Conservation (phyloP, 1,140 invertebrate species). For the Cephus cinctus region DNA sequence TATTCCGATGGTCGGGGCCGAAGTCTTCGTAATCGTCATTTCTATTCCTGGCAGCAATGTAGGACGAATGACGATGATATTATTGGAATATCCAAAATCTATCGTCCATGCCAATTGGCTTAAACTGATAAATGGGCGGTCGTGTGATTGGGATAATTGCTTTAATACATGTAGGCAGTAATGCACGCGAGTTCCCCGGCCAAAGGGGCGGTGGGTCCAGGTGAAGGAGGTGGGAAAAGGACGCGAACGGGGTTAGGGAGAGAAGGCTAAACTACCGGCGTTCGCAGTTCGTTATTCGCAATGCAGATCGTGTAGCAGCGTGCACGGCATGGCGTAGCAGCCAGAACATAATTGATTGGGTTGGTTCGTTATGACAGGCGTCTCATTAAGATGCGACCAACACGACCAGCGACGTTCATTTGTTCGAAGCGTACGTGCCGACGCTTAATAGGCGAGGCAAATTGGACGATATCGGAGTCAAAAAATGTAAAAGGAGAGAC, state of each 20-base stretch:
- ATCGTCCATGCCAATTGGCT: slow-evolving; percentile 21
- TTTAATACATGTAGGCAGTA: slow-evolving; percentile 26
- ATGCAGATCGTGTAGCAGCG: slow-evolving; percentile 24
- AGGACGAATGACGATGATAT: slow-evolving; percentile 8
- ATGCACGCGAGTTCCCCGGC: slow-evolving; percentile 13
- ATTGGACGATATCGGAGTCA: slow-evolving; percentile 15
- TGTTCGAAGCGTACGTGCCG: slow-evolving; percentile 27
- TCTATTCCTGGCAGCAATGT: neutral
- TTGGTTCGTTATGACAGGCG: slow-evolving; percentile 35
- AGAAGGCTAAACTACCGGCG: slow-evolving; percentile 1
- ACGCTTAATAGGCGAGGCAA: slow-evolving; percentile 21
- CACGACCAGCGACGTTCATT: slow-evolving; percentile 26
- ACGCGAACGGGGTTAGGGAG: neutral
- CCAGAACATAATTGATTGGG: slow-evolving; percentile 34
- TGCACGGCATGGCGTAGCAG: slow-evolving; percentile 9
- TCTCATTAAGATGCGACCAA: slow-evolving; percentile 33
- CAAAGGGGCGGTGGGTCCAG: neutral
- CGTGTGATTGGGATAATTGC: slow-evolving; percentile 29
- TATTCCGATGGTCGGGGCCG: no score
- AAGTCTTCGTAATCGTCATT: no score
- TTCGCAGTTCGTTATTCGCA: slow-evolving; percentile 26
- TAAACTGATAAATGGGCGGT: slow-evolving; percentile 24
- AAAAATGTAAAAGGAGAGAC: neutral
- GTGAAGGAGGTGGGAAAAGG: neutral
- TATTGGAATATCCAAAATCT: slow-evolving; percentile 7